phyloP scores from a whole-genome alignment of 2,888 invertebrate species.

The Iselma pallidipennis region DNA sequence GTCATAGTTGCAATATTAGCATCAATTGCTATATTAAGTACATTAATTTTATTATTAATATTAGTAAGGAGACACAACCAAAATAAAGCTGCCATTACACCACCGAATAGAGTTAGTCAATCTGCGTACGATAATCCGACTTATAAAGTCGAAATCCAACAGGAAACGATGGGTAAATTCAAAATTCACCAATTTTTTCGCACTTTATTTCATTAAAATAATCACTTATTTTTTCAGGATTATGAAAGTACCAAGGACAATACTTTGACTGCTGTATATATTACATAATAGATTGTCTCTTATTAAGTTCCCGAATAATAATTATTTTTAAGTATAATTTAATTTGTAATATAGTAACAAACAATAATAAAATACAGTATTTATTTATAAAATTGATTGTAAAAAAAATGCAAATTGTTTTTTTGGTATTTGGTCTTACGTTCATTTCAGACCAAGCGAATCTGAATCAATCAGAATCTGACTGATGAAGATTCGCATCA shows the following conservation, averaged over 20 bases:
- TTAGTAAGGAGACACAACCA: slow-evolving; percentile 73
- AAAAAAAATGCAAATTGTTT: too few relatives aligned
- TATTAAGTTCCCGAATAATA: slow-evolving; percentile 27
- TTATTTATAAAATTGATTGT: too few relatives aligned
- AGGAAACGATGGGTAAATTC: slow-evolving; percentile 84
- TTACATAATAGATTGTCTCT: slow-evolving; percentile 26
- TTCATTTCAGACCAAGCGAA: too few relatives aligned
- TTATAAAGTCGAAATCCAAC: slow-evolving; percentile 91
- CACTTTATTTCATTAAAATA: neutral
- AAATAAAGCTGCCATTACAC: slow-evolving; percentile 77
- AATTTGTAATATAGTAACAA: slow-evolving; percentile 38
- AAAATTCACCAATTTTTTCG: neutral
- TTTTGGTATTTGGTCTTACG: too few relatives aligned
- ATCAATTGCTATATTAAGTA: slow-evolving; percentile 80
- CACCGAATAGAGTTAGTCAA: slow-evolving; percentile 74
- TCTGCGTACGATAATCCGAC: slow-evolving; percentile 94
- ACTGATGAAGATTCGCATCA: too few relatives aligned
- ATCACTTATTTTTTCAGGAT: slow-evolving; percentile 29
- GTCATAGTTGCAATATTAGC: slow-evolving; percentile 88
- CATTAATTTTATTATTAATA: slow-evolving; percentile 77
- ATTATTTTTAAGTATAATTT: slow-evolving; percentile 34
- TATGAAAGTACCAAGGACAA: slow-evolving; percentile 28
- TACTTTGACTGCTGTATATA: slow-evolving; percentile 37
- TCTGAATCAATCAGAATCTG: too few relatives aligned
- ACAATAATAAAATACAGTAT: slow-evolving; percentile 30